These are phyloP conservation scores for Monopterus albus DNA, from an alignment of 2,113 vertebrate species.

Conservation along the genomic window DNA sequence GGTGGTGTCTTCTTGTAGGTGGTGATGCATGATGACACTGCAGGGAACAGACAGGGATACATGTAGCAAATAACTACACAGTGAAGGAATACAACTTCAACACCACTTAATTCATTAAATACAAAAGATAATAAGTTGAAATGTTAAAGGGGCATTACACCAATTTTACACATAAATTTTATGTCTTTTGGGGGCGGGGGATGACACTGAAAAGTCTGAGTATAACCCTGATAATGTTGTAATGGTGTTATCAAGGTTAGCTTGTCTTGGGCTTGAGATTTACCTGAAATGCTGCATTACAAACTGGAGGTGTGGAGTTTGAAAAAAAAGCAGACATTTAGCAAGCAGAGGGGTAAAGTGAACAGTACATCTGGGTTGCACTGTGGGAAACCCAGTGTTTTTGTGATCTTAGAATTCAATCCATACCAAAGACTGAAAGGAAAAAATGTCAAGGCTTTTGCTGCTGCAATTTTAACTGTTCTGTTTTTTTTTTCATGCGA, in stretches of 20 bases:
- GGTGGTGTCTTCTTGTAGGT: constrained; percentile 99
- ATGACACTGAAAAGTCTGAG: too few species aligned
- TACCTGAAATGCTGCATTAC: neutral
- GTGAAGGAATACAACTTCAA: neutral
- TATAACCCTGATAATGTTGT: neutral
- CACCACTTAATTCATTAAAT: too few species aligned
- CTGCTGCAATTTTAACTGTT: too few species aligned
- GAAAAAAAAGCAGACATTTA: neutral
- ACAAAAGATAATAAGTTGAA: neutral
- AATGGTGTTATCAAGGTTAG: neutral
- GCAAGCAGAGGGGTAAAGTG: neutral
- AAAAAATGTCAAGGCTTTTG: too few species aligned
- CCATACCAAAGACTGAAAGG: too few species aligned
- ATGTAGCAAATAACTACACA: too few species aligned
- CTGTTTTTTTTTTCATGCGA: neutral
- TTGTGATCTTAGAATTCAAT: too few species aligned
- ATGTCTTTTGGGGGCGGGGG: too few species aligned
- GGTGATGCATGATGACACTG: constrained; percentile 99
- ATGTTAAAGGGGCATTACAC: neutral
- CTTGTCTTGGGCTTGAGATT: too few species aligned
- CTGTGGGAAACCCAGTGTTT: constrained; percentile 16
- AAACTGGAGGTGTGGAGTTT: neutral
- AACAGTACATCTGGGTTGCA: neutral
- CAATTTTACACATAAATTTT: neutral
- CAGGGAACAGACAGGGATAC: constrained; percentile 21